Evolutionary conservation across 2,888 invertebrate genomes (phyloP), one percentile per base, ranked within the genome.

Genomic region (Drosophila nr. medialis): DNA sequence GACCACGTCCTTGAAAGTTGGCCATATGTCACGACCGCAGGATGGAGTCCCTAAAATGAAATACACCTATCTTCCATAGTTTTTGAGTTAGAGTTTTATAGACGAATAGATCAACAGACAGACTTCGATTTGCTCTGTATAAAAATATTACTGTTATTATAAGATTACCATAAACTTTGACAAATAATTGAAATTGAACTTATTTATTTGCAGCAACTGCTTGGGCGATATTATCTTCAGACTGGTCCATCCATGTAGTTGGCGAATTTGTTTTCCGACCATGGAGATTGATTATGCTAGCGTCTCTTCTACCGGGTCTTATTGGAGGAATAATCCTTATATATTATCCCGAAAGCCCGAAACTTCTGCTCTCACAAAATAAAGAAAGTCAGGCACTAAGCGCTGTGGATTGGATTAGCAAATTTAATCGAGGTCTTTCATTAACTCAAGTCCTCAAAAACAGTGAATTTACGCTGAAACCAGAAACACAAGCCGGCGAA

Each of bases 341-440:
- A 3, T 51, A 64, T 5, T 91, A 81, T 64, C 91, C 91, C 0
- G 91, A 91, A 60, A 91, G 91, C 36, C 91, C 91, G 0, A 91
- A 90, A 38, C 53, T 91, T 0, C 55, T 91, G 32, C 66, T 91
- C 18, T 85, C 92, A 5, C 85, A 90, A 56, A 75, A 87, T 4
- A 84, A 80, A 29, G 62, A 78, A 5, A 15, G 60, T 0, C 69
- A 91, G 32, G 91, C 92, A 0, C 5, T 81, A 2, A 61, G 71
- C 4, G 91, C 91, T 2, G 75, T 91, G 0, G 64, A 79, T 40
- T 91, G 92, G 92, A 89, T 91, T 7, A 83, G 91, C 15, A 79
- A 77, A 73, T 81, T 84, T 18, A 91, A 91, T 74, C 75, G 80
- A 1, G 87, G 89, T 0, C 50, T 71, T 5, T 32, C 82, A 8